phyloP scores from a whole-genome alignment of 2,113 vertebrate species.

The Cephalopholis sonnerati region DNA sequence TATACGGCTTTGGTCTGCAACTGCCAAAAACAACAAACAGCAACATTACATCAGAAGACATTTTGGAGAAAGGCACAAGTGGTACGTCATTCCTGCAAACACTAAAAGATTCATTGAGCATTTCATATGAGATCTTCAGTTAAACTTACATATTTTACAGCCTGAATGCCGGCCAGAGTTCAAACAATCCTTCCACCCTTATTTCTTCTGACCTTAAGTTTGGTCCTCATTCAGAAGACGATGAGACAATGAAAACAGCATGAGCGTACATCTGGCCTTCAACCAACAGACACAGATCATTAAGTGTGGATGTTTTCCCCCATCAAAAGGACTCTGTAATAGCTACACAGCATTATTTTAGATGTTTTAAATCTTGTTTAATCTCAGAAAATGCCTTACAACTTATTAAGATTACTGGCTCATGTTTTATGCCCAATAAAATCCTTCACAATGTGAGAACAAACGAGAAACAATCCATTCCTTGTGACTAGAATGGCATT shows the following conservation, averaged over 20 bases:
- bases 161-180: constrained; percentile 33
- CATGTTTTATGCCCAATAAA: constrained; percentile 59
- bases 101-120: constrained; percentile 65
- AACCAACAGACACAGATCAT: constrained; percentile 63
- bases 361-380: constrained; percentile 32
- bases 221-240: constrained; percentile 45
- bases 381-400: constrained; percentile 10
- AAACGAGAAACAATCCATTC: constrained; percentile 58
- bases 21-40: constrained; percentile 57
- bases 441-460: constrained; percentile 40
- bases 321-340: constrained; percentile 30
- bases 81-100: constrained; percentile 37
- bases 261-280: constrained; percentile 50
- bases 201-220: constrained; percentile 41
- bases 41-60: constrained; percentile 55
- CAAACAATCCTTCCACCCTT: constrained; percentile 25
- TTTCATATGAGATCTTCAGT: constrained; percentile 51
- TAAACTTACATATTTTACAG: constrained; percentile 71
- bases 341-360: constrained; percentile 23
- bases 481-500: constrained; percentile 45
- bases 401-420: constrained; percentile 38
- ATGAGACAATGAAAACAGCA: constrained; percentile 66
- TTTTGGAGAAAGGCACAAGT: not conserved
- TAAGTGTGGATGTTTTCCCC: constrained; percentile 44
- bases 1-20: constrained; percentile 18